phyloP scores from a whole-genome alignment of 2,113 vertebrate species.

The Mola mola region DNA sequence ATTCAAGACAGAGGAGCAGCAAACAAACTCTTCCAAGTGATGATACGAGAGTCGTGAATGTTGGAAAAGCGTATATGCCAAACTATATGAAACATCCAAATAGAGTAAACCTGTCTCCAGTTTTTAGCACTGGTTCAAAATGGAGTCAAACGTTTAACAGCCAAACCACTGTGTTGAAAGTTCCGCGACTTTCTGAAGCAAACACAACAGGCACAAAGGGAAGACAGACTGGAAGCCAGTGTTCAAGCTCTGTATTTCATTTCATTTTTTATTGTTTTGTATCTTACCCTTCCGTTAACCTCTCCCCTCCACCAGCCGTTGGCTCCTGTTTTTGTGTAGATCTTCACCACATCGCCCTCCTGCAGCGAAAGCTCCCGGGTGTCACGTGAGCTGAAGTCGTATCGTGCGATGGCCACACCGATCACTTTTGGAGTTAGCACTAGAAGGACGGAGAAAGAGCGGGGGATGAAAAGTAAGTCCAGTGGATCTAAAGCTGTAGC shows the following conservation, averaged over 20 bases:
- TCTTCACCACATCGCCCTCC: conserved; percentile 96
- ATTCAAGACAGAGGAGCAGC: conserved; percentile 17
- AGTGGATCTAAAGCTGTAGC: neutral
- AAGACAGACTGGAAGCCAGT: no score
- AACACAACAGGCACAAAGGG: neutral
- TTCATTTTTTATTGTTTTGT: no score
- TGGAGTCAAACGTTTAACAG: neutral
- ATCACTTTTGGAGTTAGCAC: conserved; percentile 93
- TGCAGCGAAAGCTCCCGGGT: conserved; percentile 92
- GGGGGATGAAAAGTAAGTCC: neutral
- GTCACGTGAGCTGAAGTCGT: conserved; percentile 96
- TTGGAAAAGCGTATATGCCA: conserved; percentile 6
- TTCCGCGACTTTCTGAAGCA: no score
- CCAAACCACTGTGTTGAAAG: neutral
- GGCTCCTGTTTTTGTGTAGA: conserved; percentile 93
- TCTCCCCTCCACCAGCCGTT: conserved; percentile 99
- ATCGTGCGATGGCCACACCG: conserved; percentile 93
- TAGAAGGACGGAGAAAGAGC: conserved; percentile 57
- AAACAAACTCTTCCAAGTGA: conserved; percentile 3
- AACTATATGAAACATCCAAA: no score
- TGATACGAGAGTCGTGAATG: neutral
- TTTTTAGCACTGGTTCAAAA: no score
- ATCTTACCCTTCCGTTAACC: conserved; percentile 93
- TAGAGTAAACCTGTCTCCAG: no score
- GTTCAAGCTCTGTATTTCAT: no score